phyloP scores from a whole-genome alignment of 2,888 invertebrate species.

The Sarcophaga carnaria region DNA sequence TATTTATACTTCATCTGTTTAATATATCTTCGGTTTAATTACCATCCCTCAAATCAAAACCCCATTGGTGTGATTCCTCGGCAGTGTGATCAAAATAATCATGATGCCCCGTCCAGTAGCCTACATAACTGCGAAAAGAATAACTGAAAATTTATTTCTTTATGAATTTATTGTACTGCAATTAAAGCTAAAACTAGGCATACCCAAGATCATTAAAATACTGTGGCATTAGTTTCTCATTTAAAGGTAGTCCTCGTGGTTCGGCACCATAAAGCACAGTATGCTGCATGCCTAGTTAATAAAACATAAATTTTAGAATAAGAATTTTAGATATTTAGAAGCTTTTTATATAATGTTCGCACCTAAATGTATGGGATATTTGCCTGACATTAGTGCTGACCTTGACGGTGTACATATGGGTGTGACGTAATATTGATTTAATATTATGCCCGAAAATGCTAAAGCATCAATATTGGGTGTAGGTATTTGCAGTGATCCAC shows the following conservation, averaged over 20 bases:
- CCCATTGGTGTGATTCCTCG: conserved; percentile 86
- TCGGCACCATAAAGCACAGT: conserved; percentile 89
- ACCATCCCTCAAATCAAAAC: conserved; percentile 86
- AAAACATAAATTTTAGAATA: not conserved
- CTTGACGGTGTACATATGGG: conserved; percentile 96
- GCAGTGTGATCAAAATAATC: conserved; percentile 95
- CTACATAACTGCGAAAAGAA: conserved; percentile 88
- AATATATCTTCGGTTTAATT: conserved; percentile 1
- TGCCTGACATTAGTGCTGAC: conserved; percentile 94
- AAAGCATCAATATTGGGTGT: conserved; percentile 96
- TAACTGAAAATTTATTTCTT: conserved; percentile 80
- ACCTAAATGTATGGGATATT: conserved; percentile 93
- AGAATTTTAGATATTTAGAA: not conserved
- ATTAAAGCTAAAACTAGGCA: conserved; percentile 11
- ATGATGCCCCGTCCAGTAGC: conserved; percentile 94
- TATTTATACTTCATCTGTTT: not conserved
- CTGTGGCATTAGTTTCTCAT: conserved; percentile 91
- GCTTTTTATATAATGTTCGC: conserved; percentile 14
- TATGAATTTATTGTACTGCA: no score
- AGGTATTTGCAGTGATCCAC: conserved; percentile 93
- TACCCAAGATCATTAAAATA: conserved; percentile 89
- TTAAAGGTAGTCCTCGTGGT: conserved; percentile 91
- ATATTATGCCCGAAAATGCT: conserved; percentile 90
- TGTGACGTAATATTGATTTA: conserved; percentile 94
- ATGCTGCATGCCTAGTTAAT: conserved; percentile 87